phyloP scores from a whole-genome alignment of 92 coral and sea anemone genomes.

The Diadumene lineata region DNA sequence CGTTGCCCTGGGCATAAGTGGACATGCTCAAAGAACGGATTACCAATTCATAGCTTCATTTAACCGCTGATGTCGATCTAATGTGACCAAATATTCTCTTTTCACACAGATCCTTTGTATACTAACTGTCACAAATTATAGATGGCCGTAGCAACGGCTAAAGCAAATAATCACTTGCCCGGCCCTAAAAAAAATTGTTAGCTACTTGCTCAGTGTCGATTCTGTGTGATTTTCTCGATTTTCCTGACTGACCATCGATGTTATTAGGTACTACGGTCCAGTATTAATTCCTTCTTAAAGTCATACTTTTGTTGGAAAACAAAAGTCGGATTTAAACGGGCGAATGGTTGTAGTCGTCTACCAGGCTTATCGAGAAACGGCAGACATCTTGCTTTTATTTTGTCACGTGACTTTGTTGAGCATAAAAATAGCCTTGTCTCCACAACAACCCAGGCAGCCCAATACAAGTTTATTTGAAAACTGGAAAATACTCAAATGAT shows the following conservation, averaged over 20 bases:
- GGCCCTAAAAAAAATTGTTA: not conserved
- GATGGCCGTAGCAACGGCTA: slow-evolving; percentile 80
- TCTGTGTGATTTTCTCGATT: not conserved
- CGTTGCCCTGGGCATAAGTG: slow-evolving; percentile 59
- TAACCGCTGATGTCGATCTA: slow-evolving; percentile 54
- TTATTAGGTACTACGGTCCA: not conserved
- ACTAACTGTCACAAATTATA: slow-evolving; percentile 60
- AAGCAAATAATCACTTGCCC: slow-evolving; percentile 15
- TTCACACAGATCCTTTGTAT: slow-evolving; percentile 69
- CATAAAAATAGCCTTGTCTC: not conserved
- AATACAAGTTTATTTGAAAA: too few relatives aligned
- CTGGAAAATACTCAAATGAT: too few relatives aligned
- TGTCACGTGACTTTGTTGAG: not conserved
- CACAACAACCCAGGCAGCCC: not conserved
- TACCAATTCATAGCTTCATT: slow-evolving; percentile 60
- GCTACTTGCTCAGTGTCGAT: not conserved
- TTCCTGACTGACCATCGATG: not conserved
- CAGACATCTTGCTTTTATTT: slow-evolving; percentile 1
- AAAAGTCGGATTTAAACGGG: slow-evolving; percentile 20
- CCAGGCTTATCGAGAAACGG: not conserved
- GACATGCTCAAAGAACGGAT: slow-evolving; percentile 75
- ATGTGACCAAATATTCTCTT: slow-evolving; percentile 68
- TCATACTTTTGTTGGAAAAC: slow-evolving; percentile 10
- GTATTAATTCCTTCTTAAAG: not conserved
- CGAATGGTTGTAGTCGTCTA: not conserved